Evolutionary conservation across 2,113 vertebrate genomes (phyloP), one percentile per base, ranked within the genome.

Genomic region (Noctilio leporinus): DNA sequence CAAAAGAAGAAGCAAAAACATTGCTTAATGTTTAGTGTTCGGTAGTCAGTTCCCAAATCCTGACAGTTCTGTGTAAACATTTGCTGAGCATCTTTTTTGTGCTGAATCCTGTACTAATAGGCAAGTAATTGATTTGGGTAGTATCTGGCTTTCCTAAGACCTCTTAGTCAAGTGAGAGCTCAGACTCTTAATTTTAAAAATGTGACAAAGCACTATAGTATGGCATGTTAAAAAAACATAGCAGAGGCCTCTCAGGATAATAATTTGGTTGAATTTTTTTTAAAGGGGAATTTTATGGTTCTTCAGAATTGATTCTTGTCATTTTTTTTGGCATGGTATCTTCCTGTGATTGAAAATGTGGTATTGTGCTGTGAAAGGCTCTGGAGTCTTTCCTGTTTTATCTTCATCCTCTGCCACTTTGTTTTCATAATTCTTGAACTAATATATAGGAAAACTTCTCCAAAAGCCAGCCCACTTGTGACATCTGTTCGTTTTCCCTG

Each of bases 91-190:
- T 12, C 10, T 90, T 43, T 1, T 10, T 86, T 95, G 43, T 96
- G 35, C 92, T 93, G 26, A 94, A 53, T 45, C 47, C 53, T 82
- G 57, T 92, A 57, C 59, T 95, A 69, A 75, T 96, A 88, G 91
- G 51, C 55, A 51, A 17, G 28, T 67, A 84, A 80, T 65, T 78
- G 75, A 62, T 96, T 92, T 38, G 51, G 64, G 57, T 91, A 35
- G 94, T 88, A 24, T 82, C 73, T 91, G 40, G 17, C 55, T 84
- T 93, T 91, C 83, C 47, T 91, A 43, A 93, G 64, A 64, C 45
- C 35, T 83, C 69, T 51, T 73, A 67, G 35, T 55, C 57, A 81
- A 91, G 67, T 69, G 35, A 91, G 51, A 47, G 35, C 33, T 82
- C 24, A 49, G 12, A 51, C 43, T 82, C n/a, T 93, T 95, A 82